phyloP scores from a whole-genome alignment of 1,140 invertebrate species.

The Hyles vespertilio region DNA sequence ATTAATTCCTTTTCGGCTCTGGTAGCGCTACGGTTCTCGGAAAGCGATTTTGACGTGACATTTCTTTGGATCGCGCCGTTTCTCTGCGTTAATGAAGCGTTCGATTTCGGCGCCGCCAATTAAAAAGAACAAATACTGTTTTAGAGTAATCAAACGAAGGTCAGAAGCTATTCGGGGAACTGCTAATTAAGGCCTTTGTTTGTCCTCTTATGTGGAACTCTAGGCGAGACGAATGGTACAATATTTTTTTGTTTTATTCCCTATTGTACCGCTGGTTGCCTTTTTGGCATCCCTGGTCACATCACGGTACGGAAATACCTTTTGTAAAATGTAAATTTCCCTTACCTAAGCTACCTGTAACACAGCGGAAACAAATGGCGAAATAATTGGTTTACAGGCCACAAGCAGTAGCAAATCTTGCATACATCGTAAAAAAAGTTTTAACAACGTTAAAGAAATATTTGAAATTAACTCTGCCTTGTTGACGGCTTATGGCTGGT shows the following conservation, averaged over 20 bases:
- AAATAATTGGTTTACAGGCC: too few relatives aligned
- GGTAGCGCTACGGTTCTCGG: constrained; percentile 69
- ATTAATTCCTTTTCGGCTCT: constrained; percentile 69
- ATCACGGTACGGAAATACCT: too few relatives aligned
- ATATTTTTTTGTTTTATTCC: too few relatives aligned
- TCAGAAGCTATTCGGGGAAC: constrained; percentile 15
- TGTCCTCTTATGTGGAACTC: background rate
- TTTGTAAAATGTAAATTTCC: too few relatives aligned
- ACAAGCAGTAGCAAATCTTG: background rate
- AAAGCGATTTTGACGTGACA: constrained; percentile 63
- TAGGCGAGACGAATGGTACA: too few relatives aligned
- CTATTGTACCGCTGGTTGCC: too few relatives aligned
- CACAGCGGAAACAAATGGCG: too few relatives aligned
- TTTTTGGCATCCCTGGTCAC: background rate
- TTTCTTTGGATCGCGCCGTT: constrained; percentile 55
- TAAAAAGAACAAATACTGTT: constrained; percentile 28
- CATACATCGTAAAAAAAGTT: constrained; percentile 1
- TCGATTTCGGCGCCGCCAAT: constrained; percentile 50
- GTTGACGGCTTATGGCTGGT: constrained; percentile 58
- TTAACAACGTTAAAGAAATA: constrained; percentile 45
- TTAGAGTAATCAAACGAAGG: constrained; percentile 31
- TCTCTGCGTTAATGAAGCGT: constrained; percentile 66
- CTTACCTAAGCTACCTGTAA: too few relatives aligned
- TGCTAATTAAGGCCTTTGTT: constrained; percentile 17
- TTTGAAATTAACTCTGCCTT: constrained; percentile 67